Evolutionary conservation across 1,140 invertebrate species (phyloP).

Genomic region (Hypsibius dujardini): DNA sequence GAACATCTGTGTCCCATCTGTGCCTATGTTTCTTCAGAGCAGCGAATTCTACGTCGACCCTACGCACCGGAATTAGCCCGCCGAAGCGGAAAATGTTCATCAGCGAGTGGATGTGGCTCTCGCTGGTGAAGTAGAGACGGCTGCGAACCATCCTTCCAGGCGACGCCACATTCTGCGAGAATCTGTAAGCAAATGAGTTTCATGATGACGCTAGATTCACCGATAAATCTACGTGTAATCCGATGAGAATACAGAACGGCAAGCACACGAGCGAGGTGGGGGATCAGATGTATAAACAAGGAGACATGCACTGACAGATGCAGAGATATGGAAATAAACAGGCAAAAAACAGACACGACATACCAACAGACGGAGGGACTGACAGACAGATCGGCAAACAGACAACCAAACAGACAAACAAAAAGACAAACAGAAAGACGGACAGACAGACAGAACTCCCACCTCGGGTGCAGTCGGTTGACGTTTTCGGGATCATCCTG

Average conservation of each 20-base stretch:
- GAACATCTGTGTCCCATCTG: neutral
- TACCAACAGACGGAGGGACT: too few species aligned
- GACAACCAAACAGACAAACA: conserved; percentile 19
- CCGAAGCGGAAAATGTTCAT: conserved; percentile 87
- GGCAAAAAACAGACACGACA: too few species aligned
- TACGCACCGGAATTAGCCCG: conserved; percentile 62
- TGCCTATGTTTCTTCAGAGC: neutral
- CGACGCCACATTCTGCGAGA: conserved; percentile 69
- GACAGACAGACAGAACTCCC: conserved; percentile 17
- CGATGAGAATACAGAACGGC: too few species aligned
- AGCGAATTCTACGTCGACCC: neutral
- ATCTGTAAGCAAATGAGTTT: conserved; percentile 39
- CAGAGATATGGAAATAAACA: too few species aligned
- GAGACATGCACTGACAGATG: too few species aligned
- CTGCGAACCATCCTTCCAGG: conserved; percentile 92
- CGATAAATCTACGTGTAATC: too few species aligned
- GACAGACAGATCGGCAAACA: too few species aligned
- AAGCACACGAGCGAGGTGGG: too few species aligned
- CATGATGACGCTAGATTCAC: too few species aligned
- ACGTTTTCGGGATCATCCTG: conserved; percentile 53
- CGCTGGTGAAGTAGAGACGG: conserved; percentile 93
- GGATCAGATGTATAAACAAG: too few species aligned
- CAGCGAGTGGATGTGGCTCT: conserved; percentile 95
- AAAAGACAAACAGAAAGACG: neutral
- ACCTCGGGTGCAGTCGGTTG: conserved; percentile 84